These are phyloP conservation scores for Prionailurus bengalensis DNA, from an alignment of 2,113 vertebrate species.

Conservation along the genomic window DNA sequence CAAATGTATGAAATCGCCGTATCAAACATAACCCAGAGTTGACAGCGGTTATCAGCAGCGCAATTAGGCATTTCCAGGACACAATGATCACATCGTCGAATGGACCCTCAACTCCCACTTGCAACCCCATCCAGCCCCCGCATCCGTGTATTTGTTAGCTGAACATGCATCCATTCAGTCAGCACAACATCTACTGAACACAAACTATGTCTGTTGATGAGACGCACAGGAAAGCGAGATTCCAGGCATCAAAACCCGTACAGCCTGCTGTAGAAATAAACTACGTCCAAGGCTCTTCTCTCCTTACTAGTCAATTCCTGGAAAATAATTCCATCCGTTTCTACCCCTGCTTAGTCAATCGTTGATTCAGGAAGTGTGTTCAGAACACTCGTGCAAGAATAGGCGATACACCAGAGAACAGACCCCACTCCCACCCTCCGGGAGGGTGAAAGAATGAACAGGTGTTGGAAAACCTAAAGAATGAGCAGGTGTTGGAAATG, in stretches of 20 bases:
- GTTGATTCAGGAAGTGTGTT: not conserved
- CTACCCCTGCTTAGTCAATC: not conserved
- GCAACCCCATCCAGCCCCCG: not conserved
- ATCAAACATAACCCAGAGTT: conserved; percentile 52
- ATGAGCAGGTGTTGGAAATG: not conserved
- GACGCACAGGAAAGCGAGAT: not conserved
- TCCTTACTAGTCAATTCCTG: not conserved
- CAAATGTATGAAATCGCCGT: conserved; percentile 54
- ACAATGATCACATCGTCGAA: not conserved
- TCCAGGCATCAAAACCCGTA: not conserved
- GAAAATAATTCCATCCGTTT: not conserved
- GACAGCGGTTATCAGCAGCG: not conserved
- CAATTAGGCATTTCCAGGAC: not conserved
- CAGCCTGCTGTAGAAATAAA: not conserved
- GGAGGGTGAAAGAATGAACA: not conserved
- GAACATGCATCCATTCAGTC: not conserved
- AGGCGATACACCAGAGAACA: not conserved
- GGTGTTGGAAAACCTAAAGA: not conserved
- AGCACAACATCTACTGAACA: not conserved
- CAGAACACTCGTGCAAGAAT: not conserved
- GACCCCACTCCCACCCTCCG: not conserved
- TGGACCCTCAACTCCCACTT: not conserved
- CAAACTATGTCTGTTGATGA: not conserved
- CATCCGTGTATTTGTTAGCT: not conserved
- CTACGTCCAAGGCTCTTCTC: not conserved